A percentile compares a stretch with the other conserved stretches of the same genome.
phyloP scores from a whole-genome alignment of 2,888 invertebrate genomes.

The Yponomeuta malinellus region DNA sequence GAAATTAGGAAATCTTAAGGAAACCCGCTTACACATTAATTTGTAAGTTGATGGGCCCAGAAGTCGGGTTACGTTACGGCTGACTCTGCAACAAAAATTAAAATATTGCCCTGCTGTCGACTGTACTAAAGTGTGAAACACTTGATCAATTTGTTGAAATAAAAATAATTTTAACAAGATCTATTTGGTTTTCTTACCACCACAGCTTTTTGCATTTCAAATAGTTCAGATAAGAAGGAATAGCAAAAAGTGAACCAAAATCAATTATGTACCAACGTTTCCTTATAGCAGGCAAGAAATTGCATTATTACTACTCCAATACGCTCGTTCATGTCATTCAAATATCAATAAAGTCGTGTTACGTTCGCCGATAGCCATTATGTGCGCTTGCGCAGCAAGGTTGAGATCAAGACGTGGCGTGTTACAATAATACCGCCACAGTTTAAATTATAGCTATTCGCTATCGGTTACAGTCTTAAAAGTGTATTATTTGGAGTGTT shows the following conservation, averaged over 20 bases:
- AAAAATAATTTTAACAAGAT: too few species aligned
- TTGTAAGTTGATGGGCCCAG: too few species aligned
- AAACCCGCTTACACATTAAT: too few species aligned
- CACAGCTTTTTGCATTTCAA: not conserved
- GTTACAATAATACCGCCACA: not conserved
- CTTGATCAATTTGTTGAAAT: too few species aligned
- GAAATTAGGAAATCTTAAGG: too few species aligned
- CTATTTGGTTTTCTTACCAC: too few species aligned
- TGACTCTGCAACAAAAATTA: too few species aligned
- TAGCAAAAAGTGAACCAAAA: not conserved
- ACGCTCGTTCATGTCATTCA: not conserved
- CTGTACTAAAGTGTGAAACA: too few species aligned
- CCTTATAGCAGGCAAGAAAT: not conserved
- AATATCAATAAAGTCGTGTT: constrained; percentile 6
- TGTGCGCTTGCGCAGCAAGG: constrained; percentile 6
- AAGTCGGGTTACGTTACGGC: too few species aligned
- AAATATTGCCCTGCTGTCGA: too few species aligned
- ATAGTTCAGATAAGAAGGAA: not conserved
- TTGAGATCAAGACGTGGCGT: constrained; percentile 9
- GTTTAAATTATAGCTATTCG: not conserved
- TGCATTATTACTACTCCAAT: not conserved
- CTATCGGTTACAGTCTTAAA: constrained; percentile 3
- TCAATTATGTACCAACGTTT: not conserved
- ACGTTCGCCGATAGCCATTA: not conserved
- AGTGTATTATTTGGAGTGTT: not conserved